These are phyloP conservation scores for Nycticryphes semicollaris DNA, from an alignment of 2,113 vertebrate genomes.

Conservation along the genomic window DNA sequence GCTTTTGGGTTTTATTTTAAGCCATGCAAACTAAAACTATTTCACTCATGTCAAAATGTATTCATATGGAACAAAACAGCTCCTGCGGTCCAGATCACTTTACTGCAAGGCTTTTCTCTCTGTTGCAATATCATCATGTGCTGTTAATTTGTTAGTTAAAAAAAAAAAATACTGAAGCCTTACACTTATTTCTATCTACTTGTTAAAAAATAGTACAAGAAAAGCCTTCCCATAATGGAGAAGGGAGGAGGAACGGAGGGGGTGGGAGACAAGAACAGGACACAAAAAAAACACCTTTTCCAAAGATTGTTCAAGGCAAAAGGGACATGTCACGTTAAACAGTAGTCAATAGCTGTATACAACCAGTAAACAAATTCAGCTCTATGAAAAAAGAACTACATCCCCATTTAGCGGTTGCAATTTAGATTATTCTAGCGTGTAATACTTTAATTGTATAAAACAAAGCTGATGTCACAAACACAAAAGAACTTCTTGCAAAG, in stretches of 20 bases:
- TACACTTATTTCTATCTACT: slow-evolving; percentile 27
- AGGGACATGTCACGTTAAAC: slow-evolving; percentile 84
- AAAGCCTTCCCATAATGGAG: slow-evolving; percentile 50
- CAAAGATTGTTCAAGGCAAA: slow-evolving; percentile 53
- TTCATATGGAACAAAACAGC: slow-evolving; percentile 9
- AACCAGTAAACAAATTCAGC: slow-evolving; percentile 91
- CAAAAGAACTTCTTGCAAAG: slow-evolving; percentile 86
- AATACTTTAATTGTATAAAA: slow-evolving; percentile 97
- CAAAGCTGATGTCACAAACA: slow-evolving; percentile 92
- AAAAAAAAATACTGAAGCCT: neutral
- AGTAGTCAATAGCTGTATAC: slow-evolving; percentile 85
- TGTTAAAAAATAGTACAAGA: slow-evolving; percentile 45
- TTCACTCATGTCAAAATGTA: neutral
- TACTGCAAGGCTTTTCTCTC: neutral
- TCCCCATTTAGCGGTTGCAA: slow-evolving; percentile 87
- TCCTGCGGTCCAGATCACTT: slow-evolving; percentile 35
- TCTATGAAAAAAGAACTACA: slow-evolving; percentile 81
- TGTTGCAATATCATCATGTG: slow-evolving; percentile 15
- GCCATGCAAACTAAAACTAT: neutral
- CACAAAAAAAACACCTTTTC: slow-evolving; percentile 51
- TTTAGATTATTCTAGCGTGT: slow-evolving; percentile 96
- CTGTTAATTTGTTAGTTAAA: slow-evolving; percentile 11
- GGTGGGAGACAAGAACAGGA: slow-evolving; percentile 49
- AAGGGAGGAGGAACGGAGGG: slow-evolving; percentile 20
- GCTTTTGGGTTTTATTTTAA: slow-evolving; percentile 8